Evolutionary conservation across 2,113 vertebrate species (phyloP).

Genomic region (Labrus mixtus): DNA sequence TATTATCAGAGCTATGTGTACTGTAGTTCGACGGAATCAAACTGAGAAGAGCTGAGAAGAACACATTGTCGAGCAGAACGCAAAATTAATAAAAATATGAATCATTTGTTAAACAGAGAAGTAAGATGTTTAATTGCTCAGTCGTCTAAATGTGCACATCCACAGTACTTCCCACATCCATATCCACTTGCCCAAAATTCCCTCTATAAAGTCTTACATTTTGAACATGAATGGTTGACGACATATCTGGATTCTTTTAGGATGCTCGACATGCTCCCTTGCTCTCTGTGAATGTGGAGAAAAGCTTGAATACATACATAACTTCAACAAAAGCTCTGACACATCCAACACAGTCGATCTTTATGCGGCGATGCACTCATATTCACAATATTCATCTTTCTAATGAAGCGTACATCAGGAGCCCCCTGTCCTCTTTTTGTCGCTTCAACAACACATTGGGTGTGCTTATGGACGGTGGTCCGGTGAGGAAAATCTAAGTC

Average conservation of each 20-base stretch:
- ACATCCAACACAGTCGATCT: slow-evolving; percentile 26
- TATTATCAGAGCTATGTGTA: no score
- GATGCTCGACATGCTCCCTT: neutral
- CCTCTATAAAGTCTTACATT: neutral
- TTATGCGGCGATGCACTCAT: slow-evolving; percentile 38
- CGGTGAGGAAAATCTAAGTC: slow-evolving; percentile 37
- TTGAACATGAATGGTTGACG: neutral
- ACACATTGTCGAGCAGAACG: no score
- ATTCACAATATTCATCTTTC: slow-evolving; percentile 68
- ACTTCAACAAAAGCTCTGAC: neutral
- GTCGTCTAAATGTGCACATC: no score
- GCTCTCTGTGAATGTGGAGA: neutral
- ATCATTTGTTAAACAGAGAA: no score
- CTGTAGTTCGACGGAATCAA: no score
- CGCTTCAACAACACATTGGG: slow-evolving; percentile 36
- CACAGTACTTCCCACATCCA: no score
- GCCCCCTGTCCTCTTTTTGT: slow-evolving; percentile 38
- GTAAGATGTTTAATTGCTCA: no score
- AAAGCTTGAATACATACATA: slow-evolving; percentile 44
- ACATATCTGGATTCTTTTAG: neutral
- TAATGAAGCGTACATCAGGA: slow-evolving; percentile 66
- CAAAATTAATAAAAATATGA: no score
- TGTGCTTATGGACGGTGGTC: slow-evolving; percentile 44
- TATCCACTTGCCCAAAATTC: neutral
- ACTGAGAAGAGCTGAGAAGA: no score